Base-by-base conservation (phyloP, 2,797 vertebrate species). In the Tenualosa ilisha region DNA sequence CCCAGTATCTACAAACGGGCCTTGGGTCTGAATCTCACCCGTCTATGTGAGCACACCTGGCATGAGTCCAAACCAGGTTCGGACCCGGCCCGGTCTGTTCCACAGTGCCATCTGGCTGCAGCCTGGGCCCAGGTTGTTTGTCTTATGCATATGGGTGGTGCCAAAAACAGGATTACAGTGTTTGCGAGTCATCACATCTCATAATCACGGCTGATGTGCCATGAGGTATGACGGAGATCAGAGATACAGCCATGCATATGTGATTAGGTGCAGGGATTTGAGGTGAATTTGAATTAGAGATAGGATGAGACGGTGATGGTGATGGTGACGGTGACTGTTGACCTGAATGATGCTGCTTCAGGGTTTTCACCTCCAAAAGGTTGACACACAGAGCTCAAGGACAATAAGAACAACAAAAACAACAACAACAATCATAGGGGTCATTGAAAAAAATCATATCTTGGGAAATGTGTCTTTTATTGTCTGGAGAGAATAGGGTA, bases 141-240 rank as follows among this genome's bases (percentile, higher is more conserved):
- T 79, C 37, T 72, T 17, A 79, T 20, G 17, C 72, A 43, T 46
- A 79, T 46, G 17, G 5, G 72, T 22, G 72, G 31, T 65, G 63
- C 63, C 88, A 86, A 85, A 88, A 87, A 87, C 83, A 86, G 87
- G 65, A 82, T 86, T 82, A 59, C 87, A 87, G 89, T 89, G 91
- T 90, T 91, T 91, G 89, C 87, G 86, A 88, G 90, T 91, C 90
- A 91, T 91, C 91, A 91, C 89, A 88, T 88, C 87, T 65, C 75
- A 89, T 91, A 91, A 91, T 91, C 89, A 91, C 85, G 86, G 84
- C 87, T 85, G 79, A 84, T 63, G 87, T 83, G 86, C 89, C 86
- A 88, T 85, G 87, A 91, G 89, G 85, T 90, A 89, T 90, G 88
- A 91, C 90, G 90, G 40, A 79, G 72, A 79, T 79, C 40, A 22